Conservation (phyloP, 1,140 invertebrate species). For the Manduca sexta region DNA sequence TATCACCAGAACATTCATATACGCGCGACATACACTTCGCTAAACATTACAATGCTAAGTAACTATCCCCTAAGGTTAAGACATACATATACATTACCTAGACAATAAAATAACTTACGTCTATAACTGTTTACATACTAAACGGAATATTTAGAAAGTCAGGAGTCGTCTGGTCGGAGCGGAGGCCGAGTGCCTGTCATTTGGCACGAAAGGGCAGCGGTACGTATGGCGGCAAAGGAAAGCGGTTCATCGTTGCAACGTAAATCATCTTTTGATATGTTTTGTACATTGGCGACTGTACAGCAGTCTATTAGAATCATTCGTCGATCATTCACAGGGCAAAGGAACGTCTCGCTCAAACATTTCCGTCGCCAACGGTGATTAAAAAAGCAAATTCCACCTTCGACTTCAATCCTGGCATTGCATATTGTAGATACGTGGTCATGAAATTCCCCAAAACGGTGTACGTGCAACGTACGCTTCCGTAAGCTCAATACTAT, state of each 20-base stretch:
- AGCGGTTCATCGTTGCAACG: too few species aligned
- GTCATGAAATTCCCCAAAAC: too few species aligned
- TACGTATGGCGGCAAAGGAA: too few species aligned
- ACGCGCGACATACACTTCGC: slow-evolving; percentile 57
- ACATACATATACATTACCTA: slow-evolving; percentile 67
- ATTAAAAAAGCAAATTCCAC: too few species aligned
- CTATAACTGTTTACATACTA: slow-evolving; percentile 65
- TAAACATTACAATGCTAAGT: slow-evolving; percentile 54
- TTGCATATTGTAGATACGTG: too few species aligned
- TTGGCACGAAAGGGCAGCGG: slow-evolving; percentile 47
- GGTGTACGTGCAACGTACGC: too few species aligned
- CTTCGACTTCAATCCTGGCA: too few species aligned
- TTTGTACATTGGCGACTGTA: neutral
- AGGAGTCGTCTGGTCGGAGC: slow-evolving; percentile 29
- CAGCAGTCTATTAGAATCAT: too few species aligned
- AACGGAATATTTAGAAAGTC: slow-evolving; percentile 56
- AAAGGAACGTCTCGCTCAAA: too few species aligned
- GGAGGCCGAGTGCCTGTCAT: slow-evolving; percentile 31
- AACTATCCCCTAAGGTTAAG: slow-evolving; percentile 39
- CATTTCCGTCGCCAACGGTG: too few species aligned
- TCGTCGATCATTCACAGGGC: too few species aligned
- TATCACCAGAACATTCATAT: slow-evolving; percentile 55
- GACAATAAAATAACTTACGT: slow-evolving; percentile 67
- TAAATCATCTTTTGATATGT: slow-evolving; percentile 27
- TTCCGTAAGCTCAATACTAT: slow-evolving; percentile 23